Base-by-base conservation (phyloP, 2,888 invertebrate genomes). In the Epirrhoe alternata region DNA sequence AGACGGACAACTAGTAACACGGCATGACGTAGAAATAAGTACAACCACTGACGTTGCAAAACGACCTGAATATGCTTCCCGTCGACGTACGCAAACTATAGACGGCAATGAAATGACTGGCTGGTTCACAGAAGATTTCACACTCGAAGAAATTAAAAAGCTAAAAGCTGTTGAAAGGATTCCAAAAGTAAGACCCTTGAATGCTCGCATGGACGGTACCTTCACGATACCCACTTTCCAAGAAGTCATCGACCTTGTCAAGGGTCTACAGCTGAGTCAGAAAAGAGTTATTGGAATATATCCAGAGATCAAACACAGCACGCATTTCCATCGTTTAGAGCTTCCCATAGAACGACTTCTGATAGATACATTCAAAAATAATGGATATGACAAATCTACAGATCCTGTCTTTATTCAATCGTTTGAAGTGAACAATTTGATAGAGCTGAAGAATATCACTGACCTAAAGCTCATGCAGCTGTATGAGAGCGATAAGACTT, bases 71-170 rank as follows among this genome's bases (percentile, higher is more conserved):
- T 91, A 88, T 68, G 78, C 86, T 1, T 70, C 79, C 35, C 85
- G 89, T 4, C 76, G 72, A 61, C 75, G 80, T 50, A 88, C 81
- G 14, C 82, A 89, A 78, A 79, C 77, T 0, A 75, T 91, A 6
- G 86, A 87, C 61, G 87, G 87, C 16, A 75, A 52, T 4, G 66
- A 72, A 71, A 66, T 84, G 6, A 79, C 56, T 24, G 90, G 88
- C 24, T 92, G 91, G 91, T 90, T 90, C 70, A 80, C 88, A 0
- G 92, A 92, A 81, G 91, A 92, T 58, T 91, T 91, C 53, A 90
- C 89, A 6, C 77, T 92, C 7, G 82, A 80, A 4, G 92, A 92
- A 82, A 71, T 92, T 14, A 92, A 90, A 79, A 85, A 84, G 0
- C 75, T 92, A 24, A 82, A 85, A 14, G 83, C 84, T 1, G 67